These are phyloP conservation scores for Myiotriccus ornatus DNA, from an alignment of 2,797 vertebrate genomes.

Conservation along the genomic window DNA sequence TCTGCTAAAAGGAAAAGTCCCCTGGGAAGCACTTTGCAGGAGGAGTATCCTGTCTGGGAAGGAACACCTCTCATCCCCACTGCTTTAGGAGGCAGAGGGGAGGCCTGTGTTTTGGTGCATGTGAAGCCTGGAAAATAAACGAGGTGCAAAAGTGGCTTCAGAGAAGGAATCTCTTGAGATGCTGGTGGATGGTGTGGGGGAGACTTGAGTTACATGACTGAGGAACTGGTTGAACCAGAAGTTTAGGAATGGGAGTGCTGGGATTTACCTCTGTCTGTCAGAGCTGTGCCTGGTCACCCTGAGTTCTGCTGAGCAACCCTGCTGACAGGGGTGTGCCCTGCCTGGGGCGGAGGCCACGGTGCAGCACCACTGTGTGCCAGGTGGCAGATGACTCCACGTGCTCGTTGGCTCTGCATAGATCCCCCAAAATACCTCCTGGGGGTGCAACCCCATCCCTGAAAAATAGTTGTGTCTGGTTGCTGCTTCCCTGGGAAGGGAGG, in stretches of 20 bases:
- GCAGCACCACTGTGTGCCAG: neutral
- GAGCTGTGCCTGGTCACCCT: neutral
- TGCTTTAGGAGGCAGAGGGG: neutral
- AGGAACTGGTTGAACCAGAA: neutral
- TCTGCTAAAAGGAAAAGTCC: constrained; percentile 23
- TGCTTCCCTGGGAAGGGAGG: neutral
- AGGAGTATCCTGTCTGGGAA: neutral
- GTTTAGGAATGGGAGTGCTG: neutral
- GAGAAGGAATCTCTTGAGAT: neutral
- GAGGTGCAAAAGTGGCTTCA: neutral
- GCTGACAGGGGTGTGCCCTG: neutral
- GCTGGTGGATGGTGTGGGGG: neutral
- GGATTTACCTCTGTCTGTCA: neutral
- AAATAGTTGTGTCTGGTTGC: neutral
- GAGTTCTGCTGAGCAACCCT: constrained; percentile 34
- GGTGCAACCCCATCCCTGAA: neutral
- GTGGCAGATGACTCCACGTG: neutral
- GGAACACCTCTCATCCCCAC: accelerated
- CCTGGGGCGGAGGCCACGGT: neutral
- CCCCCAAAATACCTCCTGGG: neutral
- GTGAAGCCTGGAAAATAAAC: neutral
- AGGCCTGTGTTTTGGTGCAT: neutral
- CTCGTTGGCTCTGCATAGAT: neutral
- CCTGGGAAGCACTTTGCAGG: neutral
- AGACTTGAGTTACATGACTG: neutral